Conservation (phyloP, 2,888 invertebrate genomes). For the Scotopteryx bipunctaria region DNA sequence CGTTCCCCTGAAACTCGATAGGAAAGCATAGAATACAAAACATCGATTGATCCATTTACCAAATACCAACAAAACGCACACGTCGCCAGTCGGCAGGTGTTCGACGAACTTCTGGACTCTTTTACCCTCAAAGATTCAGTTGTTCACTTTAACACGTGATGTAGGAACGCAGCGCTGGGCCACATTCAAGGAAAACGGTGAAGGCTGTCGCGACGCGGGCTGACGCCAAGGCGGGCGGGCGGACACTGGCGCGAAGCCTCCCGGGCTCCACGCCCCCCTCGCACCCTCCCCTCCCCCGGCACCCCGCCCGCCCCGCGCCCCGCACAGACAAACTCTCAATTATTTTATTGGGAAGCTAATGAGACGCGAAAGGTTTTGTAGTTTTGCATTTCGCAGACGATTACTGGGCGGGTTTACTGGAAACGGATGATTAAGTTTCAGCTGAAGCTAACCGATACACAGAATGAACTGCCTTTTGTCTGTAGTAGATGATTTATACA, state of each 20-base stretch:
- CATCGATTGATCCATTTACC: no score
- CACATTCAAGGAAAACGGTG: slow-evolving; percentile 19
- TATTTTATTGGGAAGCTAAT: slow-evolving; percentile 82
- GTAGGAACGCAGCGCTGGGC: not conserved
- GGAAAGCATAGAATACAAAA: no score
- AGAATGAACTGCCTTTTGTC: no score
- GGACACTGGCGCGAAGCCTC: slow-evolving; percentile 68
- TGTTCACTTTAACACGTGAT: not conserved
- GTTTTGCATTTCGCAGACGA: slow-evolving; percentile 26
- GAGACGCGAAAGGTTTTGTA: slow-evolving; percentile 56
- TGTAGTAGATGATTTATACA: no score
- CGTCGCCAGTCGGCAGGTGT: not conserved
- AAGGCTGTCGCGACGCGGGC: slow-evolving; percentile 57
- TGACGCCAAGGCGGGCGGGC: slow-evolving; percentile 71
- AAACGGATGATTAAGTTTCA: not conserved
- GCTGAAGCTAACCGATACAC: no score
- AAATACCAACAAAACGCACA: not conserved
- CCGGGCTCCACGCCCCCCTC: no score
- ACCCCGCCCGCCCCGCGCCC: slow-evolving; percentile 23
- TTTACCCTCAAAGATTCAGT: not conserved
- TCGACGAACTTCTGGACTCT: not conserved
- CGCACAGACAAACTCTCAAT: slow-evolving; percentile 71
- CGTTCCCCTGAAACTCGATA: not conserved
- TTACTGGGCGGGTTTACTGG: slow-evolving; percentile 12
- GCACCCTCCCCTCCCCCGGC: not conserved